Evolutionary conservation across 2,113 vertebrate species (phyloP), one percentile per base, ranked within the genome.

Genomic region (Oryzias woworae): DNA sequence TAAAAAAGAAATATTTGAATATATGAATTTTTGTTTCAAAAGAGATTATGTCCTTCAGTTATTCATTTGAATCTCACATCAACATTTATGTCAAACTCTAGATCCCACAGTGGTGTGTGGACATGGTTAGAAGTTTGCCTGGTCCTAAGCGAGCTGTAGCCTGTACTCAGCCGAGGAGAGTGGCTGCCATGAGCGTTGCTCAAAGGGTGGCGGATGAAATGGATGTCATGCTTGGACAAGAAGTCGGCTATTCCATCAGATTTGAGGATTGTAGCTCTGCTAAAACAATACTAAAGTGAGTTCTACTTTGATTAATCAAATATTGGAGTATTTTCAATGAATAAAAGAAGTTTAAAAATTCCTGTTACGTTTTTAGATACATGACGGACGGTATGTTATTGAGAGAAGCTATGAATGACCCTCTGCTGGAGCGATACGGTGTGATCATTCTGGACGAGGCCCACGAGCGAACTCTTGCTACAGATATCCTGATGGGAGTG

Each of bases 301-400:
- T 58, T 28, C 44, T 43, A 7, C 22, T 62, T 22, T 42, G 17
- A 20, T 13, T 43, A 50, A 62, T 4, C 18, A 5, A 52, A 8
- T 1, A 41, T 1, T 58, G 22, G 22, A 23, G 16, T 8, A 36
- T 53, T 42, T 16, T 24, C 54, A 1, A 16, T 17, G 7, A 20
- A 1, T 3, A 20, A 47, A 0, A 12, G 8, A 45, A 5, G 31
- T 24, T 42, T 56, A 62, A 16, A 13, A 62, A 44, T 17, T 2
- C 42, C 14, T 54, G 5, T 58, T n/a, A 24, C 56, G 60, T 59
- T 14, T 75, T 69, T 26, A 98, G 97, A 72, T 99, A 99, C 70
- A 99, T 99, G 97, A 99, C 97, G 79, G 97, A 99, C 36, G 97
- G 97, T 80, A 98, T 99, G 97, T 85, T 99, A 73, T 93, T 99